Evolutionary conservation across 1,140 invertebrate genomes (phyloP).

Genomic region (Drosophila kohkoa): DNA sequence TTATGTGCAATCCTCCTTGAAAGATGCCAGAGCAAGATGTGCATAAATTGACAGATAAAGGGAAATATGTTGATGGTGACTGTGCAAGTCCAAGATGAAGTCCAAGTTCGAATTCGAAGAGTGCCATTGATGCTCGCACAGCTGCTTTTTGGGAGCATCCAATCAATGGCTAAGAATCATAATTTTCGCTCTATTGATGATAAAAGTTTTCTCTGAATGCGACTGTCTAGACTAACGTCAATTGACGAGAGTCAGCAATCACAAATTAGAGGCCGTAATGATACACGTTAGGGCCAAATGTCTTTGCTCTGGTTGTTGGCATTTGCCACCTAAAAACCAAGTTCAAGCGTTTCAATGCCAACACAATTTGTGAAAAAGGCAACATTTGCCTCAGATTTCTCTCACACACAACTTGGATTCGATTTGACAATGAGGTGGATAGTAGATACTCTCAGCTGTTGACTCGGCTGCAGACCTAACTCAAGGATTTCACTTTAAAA

Average conservation of each 20-base stretch:
- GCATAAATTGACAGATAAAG: constrained; percentile 4
- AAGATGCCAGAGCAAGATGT: background rate
- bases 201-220: background rate
- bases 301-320: constrained; percentile 18
- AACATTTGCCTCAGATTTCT: constrained; percentile 20
- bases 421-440: background rate
- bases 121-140: background rate
- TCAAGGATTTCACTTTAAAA: constrained; percentile 35
- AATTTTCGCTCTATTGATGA: constrained; percentile 6
- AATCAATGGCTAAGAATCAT: constrained; percentile 13
- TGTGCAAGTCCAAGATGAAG: background rate
- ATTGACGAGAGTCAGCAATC: constrained; percentile 33
- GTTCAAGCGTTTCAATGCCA: constrained; percentile 51
- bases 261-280: constrained; percentile 30
- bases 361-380: constrained; percentile 33
- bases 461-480: constrained; percentile 13
- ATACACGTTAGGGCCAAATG: constrained; percentile 22
- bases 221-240: constrained; percentile 41
- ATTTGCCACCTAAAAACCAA: background rate
- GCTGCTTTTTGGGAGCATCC: background rate
- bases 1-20: constrained; percentile 6
- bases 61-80: background rate
- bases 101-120: background rate
- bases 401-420: background rate
- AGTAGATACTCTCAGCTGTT: background rate